phyloP scores from a whole-genome alignment of 2,888 invertebrate genomes.

The Idaea biselata region DNA sequence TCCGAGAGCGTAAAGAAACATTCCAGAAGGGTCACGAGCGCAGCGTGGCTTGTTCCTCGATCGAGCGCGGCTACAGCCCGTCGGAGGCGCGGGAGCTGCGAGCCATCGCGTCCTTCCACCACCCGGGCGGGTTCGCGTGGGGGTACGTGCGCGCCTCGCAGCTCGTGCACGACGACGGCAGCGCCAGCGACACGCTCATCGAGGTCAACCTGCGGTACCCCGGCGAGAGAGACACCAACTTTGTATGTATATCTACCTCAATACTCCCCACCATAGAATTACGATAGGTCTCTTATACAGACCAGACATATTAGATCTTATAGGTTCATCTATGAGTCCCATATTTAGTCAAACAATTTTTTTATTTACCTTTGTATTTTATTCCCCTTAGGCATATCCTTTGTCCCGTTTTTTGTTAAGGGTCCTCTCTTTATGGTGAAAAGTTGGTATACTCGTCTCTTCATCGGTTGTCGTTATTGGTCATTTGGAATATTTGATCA shows the following conservation, averaged over 20 bases:
- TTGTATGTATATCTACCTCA: conserved; percentile 82
- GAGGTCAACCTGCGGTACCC: conserved; percentile 94
- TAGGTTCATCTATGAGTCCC: too few relatives aligned
- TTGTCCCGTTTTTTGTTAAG: too few relatives aligned
- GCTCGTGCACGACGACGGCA: conserved; percentile 91
- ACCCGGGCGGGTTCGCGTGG: conserved; percentile 90
- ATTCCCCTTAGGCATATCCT: too few relatives aligned
- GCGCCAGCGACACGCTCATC: conserved; percentile 93
- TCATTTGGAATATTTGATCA: too few relatives aligned
- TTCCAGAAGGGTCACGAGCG: conserved; percentile 66
- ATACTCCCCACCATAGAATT: too few relatives aligned
- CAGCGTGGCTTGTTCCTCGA: conserved; percentile 91
- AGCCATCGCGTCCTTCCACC: conserved; percentile 95
- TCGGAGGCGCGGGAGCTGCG: conserved; percentile 92
- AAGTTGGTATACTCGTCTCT: too few relatives aligned
- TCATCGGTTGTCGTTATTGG: too few relatives aligned
- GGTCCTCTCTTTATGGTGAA: too few relatives aligned
- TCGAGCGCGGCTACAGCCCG: conserved; percentile 93
- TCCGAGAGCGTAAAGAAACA: too few relatives aligned
- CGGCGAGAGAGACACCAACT: conserved; percentile 90
- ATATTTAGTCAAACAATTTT: too few relatives aligned
- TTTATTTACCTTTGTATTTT: too few relatives aligned
- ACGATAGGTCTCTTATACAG: neutral
- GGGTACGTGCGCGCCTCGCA: conserved; percentile 94
- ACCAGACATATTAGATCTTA: too few relatives aligned